Evolutionary conservation across 2,888 invertebrate genomes (phyloP), one percentile per base, ranked within the genome.

Genomic region (Scaptomyza tumidula): DNA sequence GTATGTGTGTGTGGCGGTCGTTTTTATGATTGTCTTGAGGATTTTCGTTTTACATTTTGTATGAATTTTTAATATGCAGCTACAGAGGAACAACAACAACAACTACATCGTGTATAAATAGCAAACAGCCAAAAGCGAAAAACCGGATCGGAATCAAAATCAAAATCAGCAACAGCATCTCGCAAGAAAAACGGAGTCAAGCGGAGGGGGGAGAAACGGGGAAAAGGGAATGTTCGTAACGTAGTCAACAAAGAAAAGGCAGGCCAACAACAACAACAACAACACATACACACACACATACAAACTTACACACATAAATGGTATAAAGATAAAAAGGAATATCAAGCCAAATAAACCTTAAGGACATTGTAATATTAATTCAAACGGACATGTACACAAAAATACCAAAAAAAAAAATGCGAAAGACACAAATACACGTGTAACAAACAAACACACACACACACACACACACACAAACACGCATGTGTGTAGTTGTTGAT

Each of bases 361-460:
- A 88, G 87, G 87, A 88, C 85, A 84, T 84, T 88, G 84, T 86
- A 86, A 88, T 86, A 88, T 84, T 84, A 84, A 84, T 88, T 88
- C 87, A 88, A 84, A 88, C 88, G 87, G 88, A 86, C 84, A 86
- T 80, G 70, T 56, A 80, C 71, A 41, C 41, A 41, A 41, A 41
- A 37, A 37, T 3, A 37, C 4, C 4, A 35, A 35, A 33, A 33
- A 33, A 33, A 16, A 9, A 16, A 10, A 41, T 6, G 9, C 80
- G 76, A 78, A 80, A 86, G 76, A 69, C 70, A 64, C 39, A 74
- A 64, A 67, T 71, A 54, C 58, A 64, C 16, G 52, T 57, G 76
- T 52, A 76, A 46, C 13, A 60, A 31, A 33, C 27, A 37, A 9
- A 48, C 13, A 27, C 50, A 72, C 29, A 24, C 24, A 37, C 11